Percentiles rank a stretch among this genome's conserved stretches.
These are phyloP conservation scores for Panurus biarmicus DNA, from an alignment of 2,113 vertebrate genomes.

Conservation along the genomic window DNA sequence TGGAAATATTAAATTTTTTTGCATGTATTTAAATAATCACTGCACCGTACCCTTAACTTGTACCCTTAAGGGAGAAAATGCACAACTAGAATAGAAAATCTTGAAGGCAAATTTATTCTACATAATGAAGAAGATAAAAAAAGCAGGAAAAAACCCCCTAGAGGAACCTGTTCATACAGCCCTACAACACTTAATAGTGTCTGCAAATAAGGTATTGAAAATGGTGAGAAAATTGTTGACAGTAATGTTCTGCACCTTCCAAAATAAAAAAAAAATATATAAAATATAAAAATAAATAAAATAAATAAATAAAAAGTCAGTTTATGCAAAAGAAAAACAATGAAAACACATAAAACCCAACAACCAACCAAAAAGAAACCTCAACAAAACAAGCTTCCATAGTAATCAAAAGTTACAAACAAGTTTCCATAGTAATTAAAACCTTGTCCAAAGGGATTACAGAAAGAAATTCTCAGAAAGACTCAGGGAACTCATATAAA, in stretches of 20 bases:
- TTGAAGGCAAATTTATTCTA: neutral
- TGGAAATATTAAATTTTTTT: neutral
- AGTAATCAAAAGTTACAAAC: neutral
- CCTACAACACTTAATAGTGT: neutral
- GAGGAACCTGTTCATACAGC: neutral
- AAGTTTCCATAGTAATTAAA: neutral
- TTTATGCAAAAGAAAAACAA: neutral
- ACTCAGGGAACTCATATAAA: neutral
- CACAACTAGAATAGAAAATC: neutral
- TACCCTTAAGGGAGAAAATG: neutral
- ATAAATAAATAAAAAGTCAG: no score
- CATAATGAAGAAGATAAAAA: neutral
- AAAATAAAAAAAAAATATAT: neutral
- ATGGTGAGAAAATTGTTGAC: neutral
- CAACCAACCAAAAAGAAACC: neutral
- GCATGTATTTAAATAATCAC: neutral
- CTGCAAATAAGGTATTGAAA: neutral
- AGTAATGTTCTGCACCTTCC: neutral
- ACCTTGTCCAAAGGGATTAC: neutral
- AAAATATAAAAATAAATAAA: no score
- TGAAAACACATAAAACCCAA: fast-evolving
- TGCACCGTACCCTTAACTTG: neutral
- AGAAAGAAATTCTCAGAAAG: neutral
- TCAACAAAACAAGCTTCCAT: neutral
- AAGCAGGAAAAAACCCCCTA: fast-evolving